Percentiles rank a stretch among this genome's conserved stretches.
Evolutionary conservation across 2,113 vertebrate species (phyloP).

Genomic region (Hylia prasina): DNA sequence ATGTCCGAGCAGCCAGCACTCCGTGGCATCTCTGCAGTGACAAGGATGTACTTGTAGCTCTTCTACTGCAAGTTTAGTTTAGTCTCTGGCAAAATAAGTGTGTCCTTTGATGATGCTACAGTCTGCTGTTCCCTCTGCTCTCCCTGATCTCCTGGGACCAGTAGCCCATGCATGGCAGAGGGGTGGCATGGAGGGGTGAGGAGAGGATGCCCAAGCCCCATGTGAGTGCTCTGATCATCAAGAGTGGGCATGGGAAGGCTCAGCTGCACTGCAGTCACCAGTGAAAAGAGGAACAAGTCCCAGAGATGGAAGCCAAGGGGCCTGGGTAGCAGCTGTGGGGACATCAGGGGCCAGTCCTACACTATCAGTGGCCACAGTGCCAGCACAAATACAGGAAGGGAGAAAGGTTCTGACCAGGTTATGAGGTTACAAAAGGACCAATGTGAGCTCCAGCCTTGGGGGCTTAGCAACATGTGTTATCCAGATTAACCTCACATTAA

Average conservation of each 20-base stretch:
- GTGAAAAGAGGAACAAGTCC: neutral
- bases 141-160: fast-evolving
- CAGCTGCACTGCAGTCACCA: neutral
- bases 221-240: fast-evolving
- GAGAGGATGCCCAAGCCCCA: fast-evolving
- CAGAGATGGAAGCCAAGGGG: neutral
- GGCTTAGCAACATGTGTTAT: neutral
- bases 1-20: neutral
- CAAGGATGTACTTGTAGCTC: neutral
- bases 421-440: neutral
- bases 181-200: fast-evolving
- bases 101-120: fast-evolving
- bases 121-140: neutral
- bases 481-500: neutral
- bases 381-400: neutral
- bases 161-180: neutral
- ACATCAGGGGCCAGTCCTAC: neutral
- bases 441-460: neutral
- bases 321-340: neutral
- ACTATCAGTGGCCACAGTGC: neutral
- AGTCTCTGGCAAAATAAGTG: fast-evolving
- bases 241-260: neutral
- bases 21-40: neutral
- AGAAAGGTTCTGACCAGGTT: neutral
- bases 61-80: neutral